These are phyloP conservation scores for Tenebrio molitor DNA, from an alignment of 1,140 invertebrate species.

Conservation along the genomic window DNA sequence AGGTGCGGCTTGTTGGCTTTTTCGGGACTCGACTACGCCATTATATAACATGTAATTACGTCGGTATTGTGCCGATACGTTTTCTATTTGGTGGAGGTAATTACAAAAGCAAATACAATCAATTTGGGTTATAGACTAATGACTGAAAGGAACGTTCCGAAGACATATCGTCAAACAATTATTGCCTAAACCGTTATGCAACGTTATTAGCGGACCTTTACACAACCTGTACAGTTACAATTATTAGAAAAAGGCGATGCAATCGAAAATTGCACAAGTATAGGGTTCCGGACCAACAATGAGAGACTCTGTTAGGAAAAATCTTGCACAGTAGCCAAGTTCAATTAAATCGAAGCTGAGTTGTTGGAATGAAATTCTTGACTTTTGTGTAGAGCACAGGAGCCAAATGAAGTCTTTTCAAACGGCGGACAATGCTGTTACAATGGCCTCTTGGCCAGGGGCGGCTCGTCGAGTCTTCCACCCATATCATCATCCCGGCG, in stretches of 20 bases:
- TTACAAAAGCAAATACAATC: conserved; percentile 30
- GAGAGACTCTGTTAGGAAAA: conserved; percentile 34
- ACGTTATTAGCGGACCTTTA: conserved; percentile 16
- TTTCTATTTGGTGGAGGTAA: conserved; percentile 23
- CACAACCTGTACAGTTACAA: conserved; percentile 31
- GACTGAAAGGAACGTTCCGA: conserved; percentile 14
- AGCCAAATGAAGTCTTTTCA: conserved; percentile 62
- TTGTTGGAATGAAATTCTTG: conserved; percentile 59
- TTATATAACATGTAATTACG: conserved; percentile 35
- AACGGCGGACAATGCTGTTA: conserved; percentile 55
- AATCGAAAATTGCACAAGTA: conserved; percentile 34
- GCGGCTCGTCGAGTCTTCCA: too few species aligned
- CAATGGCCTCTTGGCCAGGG: conserved; percentile 50
- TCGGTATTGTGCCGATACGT: conserved; percentile 5
- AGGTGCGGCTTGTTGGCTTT: conserved; percentile 33
- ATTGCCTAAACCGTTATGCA: conserved; percentile 32
- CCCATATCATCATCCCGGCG: too few species aligned
- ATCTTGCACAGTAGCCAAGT: conserved; percentile 58
- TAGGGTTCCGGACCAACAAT: conserved; percentile 11
- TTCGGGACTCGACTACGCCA: background rate
- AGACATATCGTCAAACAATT: conserved; percentile 26
- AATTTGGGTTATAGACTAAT: conserved; percentile 37
- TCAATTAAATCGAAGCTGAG: conserved; percentile 59
- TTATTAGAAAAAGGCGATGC: conserved; percentile 6
- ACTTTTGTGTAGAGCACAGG: conserved; percentile 58